Base-by-base conservation (phyloP, 2,888 invertebrate genomes). In the Ernsta delagoae region DNA sequence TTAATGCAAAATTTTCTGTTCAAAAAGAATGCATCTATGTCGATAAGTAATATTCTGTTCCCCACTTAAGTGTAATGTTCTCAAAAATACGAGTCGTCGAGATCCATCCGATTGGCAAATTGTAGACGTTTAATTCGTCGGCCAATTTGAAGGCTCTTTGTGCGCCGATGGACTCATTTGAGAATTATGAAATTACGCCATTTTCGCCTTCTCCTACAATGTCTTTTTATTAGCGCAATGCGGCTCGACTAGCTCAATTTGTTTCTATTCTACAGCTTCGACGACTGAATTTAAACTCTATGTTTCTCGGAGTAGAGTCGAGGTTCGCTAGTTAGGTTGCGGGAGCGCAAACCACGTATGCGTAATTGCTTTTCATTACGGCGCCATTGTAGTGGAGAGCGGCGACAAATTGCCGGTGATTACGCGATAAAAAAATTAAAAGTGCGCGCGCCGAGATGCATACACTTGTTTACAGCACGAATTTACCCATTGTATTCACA, bases 331-430 rank as follows among this genome's bases (percentile, higher is more conserved):
- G 70, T 71, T 54, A 59, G 71, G 72, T 64, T 71, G 72, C 59
- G 76, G 77, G 82, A 78, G 84, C 83, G 87, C 83, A 83, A 83
- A 86, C 90, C 92, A 91, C 92, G 92, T 92, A 91, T 91, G 90
- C 83, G 91, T 92, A 92, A 92, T 92, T 92, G 92, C 92, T 90
- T 88, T 91, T 92, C 92, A 92, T 92, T 92, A 92, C 88, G 84
- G 76, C 78, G 76, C 89, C 77, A 79, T 79, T 79, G 79, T 79
- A 75, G 78, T 75, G 75, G 77, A 78, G 78, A 78, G 79, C 76
- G 67, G 71, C 78, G 87, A 53, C 53, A 53, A 90, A 92, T 91
- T 91, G 92, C 83, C 84, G 85, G 83, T 90, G 86, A 90, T 92
- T 92, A 91, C 89, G 86, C 87, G 87, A 89, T 88, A 89, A 90